Percentiles rank a stretch among this genome's conserved stretches.
phyloP scores from a whole-genome alignment of 2,888 invertebrate genomes.

The Sepiola atlantica region DNA sequence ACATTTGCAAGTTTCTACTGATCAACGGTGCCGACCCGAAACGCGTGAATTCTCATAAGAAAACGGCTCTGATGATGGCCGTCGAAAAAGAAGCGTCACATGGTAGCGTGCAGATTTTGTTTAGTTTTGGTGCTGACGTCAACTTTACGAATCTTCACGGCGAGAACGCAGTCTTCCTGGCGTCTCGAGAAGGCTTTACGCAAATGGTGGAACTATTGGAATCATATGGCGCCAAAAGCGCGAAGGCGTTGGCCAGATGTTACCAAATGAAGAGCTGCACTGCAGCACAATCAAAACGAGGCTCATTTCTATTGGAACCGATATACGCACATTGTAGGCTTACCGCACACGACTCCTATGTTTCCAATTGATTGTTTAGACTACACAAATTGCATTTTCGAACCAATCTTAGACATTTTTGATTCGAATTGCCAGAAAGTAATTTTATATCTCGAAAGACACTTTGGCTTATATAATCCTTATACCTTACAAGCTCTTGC shows the following conservation, averaged over 20 bases:
- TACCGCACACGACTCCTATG: neutral
- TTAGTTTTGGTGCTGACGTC: neutral
- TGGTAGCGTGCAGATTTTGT: neutral
- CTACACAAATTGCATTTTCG: neutral
- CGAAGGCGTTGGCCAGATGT: neutral
- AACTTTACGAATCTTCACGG: neutral
- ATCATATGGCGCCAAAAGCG: neutral
- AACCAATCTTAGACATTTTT: neutral
- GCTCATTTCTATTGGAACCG: neutral
- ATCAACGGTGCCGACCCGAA: neutral
- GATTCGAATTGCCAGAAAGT: neutral
- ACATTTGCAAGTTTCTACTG: neutral
- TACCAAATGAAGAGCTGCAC: neutral
- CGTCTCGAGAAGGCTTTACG: neutral
- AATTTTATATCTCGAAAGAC: neutral
- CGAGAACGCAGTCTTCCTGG: neutral
- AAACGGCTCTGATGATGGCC: neutral
- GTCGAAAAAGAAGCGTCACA: neutral
- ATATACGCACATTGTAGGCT: too few relatives aligned
- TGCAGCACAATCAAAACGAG: neutral
- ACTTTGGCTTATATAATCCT: neutral
- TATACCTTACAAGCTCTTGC: neutral
- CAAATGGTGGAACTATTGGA: neutral
- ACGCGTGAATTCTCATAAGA: neutral
- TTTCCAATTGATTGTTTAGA: neutral